Evolutionary conservation across 1,140 invertebrate genomes (phyloP).

Genomic region (Pogonomyrmex californicus): DNA sequence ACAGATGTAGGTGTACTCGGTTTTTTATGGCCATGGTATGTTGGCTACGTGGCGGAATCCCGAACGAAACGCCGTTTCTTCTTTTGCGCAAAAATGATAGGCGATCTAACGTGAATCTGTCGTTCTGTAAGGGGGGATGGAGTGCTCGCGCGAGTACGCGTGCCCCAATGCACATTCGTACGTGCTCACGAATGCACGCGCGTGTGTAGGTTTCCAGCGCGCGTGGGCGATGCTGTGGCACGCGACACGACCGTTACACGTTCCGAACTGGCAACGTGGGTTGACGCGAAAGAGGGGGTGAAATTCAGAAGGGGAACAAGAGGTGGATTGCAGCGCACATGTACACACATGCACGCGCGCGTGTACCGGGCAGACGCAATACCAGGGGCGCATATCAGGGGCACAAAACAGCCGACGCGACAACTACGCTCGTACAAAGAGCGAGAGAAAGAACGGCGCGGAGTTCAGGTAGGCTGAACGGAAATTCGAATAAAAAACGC

Average conservation of each 20-base stretch:
- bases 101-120: conserved; percentile 54
- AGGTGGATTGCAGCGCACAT: conserved; percentile 65
- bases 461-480: conserved; percentile 73
- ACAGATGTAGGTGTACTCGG: not conserved
- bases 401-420: conserved; percentile 63
- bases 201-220: conserved; percentile 81
- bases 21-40: not conserved
- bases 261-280: conserved; percentile 78
- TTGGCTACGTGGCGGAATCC: conserved; percentile 67
- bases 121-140: conserved; percentile 8
- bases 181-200: conserved; percentile 56
- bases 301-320: conserved; percentile 80
- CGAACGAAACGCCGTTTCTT: conserved; percentile 36
- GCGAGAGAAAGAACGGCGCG: conserved; percentile 36
- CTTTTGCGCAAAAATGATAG: conserved; percentile 66
- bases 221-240: conserved; percentile 87
- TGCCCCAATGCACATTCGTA: conserved; percentile 40
- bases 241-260: conserved; percentile 87
- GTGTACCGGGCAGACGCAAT: conserved; percentile 54
- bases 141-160: conserved; percentile 33
- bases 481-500: conserved; percentile 76
- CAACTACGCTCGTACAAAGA: conserved; percentile 63
- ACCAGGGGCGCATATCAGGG: conserved; percentile 36
- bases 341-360: conserved; percentile 25
- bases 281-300: conserved; percentile 72